Conservation (phyloP, 2,888 invertebrate genomes). For the Hedya salicella region DNA sequence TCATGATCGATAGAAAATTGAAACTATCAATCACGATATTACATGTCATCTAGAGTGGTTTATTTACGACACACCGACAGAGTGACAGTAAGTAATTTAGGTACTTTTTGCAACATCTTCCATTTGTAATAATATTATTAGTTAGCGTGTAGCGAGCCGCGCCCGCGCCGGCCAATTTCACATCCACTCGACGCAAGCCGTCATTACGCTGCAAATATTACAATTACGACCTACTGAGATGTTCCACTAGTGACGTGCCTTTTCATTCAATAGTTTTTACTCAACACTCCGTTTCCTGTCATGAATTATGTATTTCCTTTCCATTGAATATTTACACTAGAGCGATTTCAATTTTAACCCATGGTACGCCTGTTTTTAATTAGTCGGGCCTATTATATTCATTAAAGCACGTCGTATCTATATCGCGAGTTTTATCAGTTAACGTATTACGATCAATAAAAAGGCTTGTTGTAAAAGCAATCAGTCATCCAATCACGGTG, state of each 20-base stretch:
- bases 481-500: conserved; percentile 50
- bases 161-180: conserved; percentile 49
- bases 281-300: conserved; percentile 45
- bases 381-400: conserved; percentile 18
- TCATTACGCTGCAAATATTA: conserved; percentile 48
- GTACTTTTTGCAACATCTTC: conserved; percentile 37
- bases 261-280: conserved; percentile 48
- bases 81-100: conserved; percentile 42
- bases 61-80: conserved; percentile 26
- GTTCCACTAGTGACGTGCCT: conserved; percentile 45
- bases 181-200: conserved; percentile 45
- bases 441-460: conserved; percentile 10
- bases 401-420: conserved; percentile 26
- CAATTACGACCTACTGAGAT: conserved; percentile 45
- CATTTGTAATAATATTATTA: conserved; percentile 44
- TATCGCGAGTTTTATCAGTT: conserved; percentile 14
- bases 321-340: conserved; percentile 42
- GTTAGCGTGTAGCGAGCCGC: conserved; percentile 44
- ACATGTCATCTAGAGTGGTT: conserved; percentile 28
- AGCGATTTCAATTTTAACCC: conserved; percentile 30
- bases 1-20: conserved; percentile 21
- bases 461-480: conserved; percentile 36
- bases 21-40: conserved; percentile 38
- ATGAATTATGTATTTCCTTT: conserved; percentile 48
- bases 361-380: conserved; percentile 27